Percentiles rank a stretch among this genome's conserved stretches.
phyloP scores from a whole-genome alignment of 2,888 invertebrate species.

The Pseudolycoriella hygida region DNA sequence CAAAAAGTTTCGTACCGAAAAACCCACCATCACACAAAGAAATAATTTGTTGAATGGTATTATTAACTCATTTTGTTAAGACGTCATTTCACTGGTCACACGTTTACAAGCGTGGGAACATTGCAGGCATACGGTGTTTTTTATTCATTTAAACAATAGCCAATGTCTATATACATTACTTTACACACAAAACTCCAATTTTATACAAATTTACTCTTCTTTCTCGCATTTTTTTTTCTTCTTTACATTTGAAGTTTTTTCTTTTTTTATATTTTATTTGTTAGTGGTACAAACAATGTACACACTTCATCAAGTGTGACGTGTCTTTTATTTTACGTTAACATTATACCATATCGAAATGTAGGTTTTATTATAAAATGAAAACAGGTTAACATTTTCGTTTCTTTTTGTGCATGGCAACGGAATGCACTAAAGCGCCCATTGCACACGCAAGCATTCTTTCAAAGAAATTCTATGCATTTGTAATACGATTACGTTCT shows the following conservation, averaged over 20 bases:
- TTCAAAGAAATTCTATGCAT: too few relatives aligned
- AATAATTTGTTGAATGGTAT: too few relatives aligned
- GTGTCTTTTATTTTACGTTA: slow-evolving; percentile 1
- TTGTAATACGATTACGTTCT: too few relatives aligned
- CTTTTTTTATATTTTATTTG: neutral
- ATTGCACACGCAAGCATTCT: too few relatives aligned
- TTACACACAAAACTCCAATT: neutral
- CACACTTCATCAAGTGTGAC: slow-evolving; percentile 1
- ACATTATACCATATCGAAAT: neutral
- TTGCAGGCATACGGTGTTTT: neutral
- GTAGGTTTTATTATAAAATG: neutral
- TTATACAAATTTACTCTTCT: slow-evolving; percentile 3
- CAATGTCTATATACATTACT: too few relatives aligned
- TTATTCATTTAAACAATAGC: neutral
- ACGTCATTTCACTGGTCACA: neutral
- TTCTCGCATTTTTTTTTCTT: neutral
- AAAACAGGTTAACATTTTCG: neutral
- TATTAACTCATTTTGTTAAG: too few relatives aligned
- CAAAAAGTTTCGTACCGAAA: too few relatives aligned
- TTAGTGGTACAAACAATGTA: neutral
- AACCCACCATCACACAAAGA: too few relatives aligned
- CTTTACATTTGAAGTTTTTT: neutral
- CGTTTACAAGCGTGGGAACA: slow-evolving; percentile 1
- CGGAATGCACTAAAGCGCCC: too few relatives aligned
- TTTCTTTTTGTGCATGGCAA: too few relatives aligned